phyloP scores from a whole-genome alignment of 2,797 vertebrate species.

The Danio jaintianensis region DNA sequence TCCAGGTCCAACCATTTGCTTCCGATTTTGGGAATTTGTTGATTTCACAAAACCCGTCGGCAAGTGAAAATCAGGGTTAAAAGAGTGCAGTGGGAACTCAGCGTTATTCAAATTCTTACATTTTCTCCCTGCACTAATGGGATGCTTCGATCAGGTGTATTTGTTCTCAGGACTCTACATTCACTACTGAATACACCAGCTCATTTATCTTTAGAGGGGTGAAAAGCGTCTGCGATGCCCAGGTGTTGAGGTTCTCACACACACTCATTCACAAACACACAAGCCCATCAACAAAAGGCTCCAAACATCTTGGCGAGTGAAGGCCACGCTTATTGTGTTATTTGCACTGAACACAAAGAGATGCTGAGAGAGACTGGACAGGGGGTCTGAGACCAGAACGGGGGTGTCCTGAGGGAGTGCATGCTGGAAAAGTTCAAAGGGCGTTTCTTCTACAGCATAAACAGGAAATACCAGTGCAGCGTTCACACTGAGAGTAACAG shows the following conservation, averaged over 20 bases:
- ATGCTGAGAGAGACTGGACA: constrained; percentile 53
- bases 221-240: constrained; percentile 18
- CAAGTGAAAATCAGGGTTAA: no score
- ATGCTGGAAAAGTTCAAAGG: constrained; percentile 65
- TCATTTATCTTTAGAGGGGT: constrained; percentile 15
- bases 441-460: constrained; percentile 57
- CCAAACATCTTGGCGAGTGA: not conserved
- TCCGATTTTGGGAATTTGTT: no score
- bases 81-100: no score
- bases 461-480: constrained; percentile 69
- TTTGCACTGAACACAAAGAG: constrained; percentile 44
- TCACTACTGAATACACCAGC: not conserved
- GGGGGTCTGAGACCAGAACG: constrained; percentile 39
- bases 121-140: no score
- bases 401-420: constrained; percentile 57
- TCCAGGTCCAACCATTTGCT: no score
- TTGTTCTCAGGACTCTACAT: not conserved
- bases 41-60: no score
- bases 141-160: no score
- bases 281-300: constrained; percentile 19
- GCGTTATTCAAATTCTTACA: no score
- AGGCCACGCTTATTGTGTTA: constrained; percentile 35
- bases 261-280: constrained; percentile 24
- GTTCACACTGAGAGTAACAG: constrained; percentile 56
- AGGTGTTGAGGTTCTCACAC: constrained; percentile 36